Percentiles rank a stretch among this genome's conserved stretches.
phyloP scores from a whole-genome alignment of 1,140 invertebrate species.

The Dermatophagoides farinae region DNA sequence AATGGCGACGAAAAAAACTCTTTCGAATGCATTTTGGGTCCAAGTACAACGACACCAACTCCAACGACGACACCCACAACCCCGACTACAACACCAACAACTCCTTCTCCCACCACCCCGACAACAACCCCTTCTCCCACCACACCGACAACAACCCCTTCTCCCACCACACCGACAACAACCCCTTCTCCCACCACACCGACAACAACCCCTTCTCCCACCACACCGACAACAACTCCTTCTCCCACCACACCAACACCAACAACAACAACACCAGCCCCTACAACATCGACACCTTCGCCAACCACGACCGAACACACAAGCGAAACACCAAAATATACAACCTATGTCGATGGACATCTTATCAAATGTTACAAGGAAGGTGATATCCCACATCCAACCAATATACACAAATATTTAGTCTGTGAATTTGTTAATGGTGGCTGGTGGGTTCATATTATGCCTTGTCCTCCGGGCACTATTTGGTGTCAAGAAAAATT shows the following conservation, averaged over 20 bases:
- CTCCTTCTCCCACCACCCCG: neutral
- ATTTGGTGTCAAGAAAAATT: neutral
- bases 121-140: neutral
- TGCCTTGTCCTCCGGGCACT: neutral
- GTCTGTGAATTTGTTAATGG: neutral
- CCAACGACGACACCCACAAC: neutral
- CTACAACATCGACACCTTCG: neutral
- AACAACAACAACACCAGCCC: neutral
- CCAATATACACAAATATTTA: conserved; percentile 2
- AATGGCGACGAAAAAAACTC: conserved; percentile 9
- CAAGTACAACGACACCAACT: neutral
- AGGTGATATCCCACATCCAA: neutral
- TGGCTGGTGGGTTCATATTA: conserved; percentile 5
- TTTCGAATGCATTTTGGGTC: neutral
- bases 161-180: neutral
- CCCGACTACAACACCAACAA: neutral
- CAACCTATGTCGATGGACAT: neutral
- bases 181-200: neutral
- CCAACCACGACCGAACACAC: neutral
- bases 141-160: neutral
- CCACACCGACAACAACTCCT: neutral
- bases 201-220: neutral
- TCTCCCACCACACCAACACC: neutral
- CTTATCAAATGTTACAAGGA: neutral
- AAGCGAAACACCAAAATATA: neutral